These are phyloP conservation scores for Linnaemya tessellans DNA, from an alignment of 2,888 invertebrate genomes.

Conservation along the genomic window DNA sequence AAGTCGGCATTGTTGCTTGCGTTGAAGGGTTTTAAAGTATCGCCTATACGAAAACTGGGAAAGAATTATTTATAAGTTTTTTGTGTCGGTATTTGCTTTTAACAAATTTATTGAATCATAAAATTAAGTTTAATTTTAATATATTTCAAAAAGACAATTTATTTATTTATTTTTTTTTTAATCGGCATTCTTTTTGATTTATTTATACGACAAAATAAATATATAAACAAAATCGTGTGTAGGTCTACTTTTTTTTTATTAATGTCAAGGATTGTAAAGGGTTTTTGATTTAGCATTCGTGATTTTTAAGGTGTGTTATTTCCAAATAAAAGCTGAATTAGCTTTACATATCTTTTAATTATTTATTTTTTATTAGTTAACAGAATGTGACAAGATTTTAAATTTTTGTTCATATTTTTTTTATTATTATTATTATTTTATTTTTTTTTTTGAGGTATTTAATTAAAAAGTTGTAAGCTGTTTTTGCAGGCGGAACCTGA, in stretches of 20 bases:
- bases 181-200: conserved; percentile 39
- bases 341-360: background rate
- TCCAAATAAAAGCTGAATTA: conserved; percentile 23
- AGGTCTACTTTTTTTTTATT: conserved; percentile 3
- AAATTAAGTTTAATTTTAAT: conserved; percentile 7
- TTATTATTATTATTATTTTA: too few relatives aligned
- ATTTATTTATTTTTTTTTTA: background rate
- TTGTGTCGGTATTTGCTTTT: background rate
- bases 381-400: conserved; percentile 16
- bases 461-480: background rate
- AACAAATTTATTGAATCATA: conserved; percentile 16
- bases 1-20: too few relatives aligned
- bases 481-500: background rate
- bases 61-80: too few relatives aligned
- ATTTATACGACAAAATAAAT: conserved; percentile 18
- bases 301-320: conserved; percentile 45
- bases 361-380: conserved; percentile 13
- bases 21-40: too few relatives aligned
- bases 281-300: conserved; percentile 33
- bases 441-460: background rate
- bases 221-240: background rate
- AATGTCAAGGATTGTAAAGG: conserved; percentile 64
- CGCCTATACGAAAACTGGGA: too few relatives aligned
- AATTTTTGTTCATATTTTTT: background rate
- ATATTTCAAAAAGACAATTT: background rate